Evolutionary conservation across 2,113 vertebrate species (phyloP).

Genomic region (Lasiurus cinereus): DNA sequence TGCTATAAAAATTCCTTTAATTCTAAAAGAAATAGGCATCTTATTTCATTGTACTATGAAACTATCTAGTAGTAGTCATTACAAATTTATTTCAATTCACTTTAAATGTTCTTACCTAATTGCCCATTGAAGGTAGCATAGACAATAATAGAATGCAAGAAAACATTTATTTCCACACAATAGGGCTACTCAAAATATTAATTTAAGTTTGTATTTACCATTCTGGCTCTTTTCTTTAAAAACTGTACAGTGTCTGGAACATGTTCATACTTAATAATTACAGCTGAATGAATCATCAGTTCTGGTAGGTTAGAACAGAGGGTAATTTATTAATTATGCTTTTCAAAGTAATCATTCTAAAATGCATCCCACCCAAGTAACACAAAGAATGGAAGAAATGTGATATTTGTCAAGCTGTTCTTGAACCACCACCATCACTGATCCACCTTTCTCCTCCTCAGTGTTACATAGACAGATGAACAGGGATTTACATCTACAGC

Average conservation of each 20-base stretch:
- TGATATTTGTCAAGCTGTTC: conserved; percentile 17
- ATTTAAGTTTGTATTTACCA: conserved; percentile 61
- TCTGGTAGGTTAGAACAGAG: conserved; percentile 69
- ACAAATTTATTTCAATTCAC: conserved; percentile 50
- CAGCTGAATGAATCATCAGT: conserved; percentile 71
- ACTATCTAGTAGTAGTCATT: conserved; percentile 41
- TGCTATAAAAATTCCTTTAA: conserved; percentile 7
- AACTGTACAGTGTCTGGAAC: conserved; percentile 52
- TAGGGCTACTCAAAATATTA: conserved; percentile 58
- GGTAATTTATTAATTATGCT: conserved; percentile 74
- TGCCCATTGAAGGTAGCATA: conserved; percentile 49
- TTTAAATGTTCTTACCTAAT: conserved; percentile 60
- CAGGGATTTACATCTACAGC: neutral
- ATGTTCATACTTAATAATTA: conserved; percentile 60
- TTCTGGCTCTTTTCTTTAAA: conserved; percentile 74
- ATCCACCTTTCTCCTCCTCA: neutral
- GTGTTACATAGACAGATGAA: conserved; percentile 22
- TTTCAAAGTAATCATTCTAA: conserved; percentile 74
- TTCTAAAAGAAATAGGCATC: conserved; percentile 62
- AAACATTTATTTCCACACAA: conserved; percentile 67
- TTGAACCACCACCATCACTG: neutral
- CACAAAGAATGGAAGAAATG: conserved; percentile 44
- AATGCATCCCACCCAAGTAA: conserved; percentile 65
- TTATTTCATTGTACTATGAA: conserved; percentile 48
- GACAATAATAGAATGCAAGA: conserved; percentile 53